Evolutionary conservation across 2,113 vertebrate species (phyloP), one percentile per base, ranked within the genome.

Genomic region (Platycercus adscitus): DNA sequence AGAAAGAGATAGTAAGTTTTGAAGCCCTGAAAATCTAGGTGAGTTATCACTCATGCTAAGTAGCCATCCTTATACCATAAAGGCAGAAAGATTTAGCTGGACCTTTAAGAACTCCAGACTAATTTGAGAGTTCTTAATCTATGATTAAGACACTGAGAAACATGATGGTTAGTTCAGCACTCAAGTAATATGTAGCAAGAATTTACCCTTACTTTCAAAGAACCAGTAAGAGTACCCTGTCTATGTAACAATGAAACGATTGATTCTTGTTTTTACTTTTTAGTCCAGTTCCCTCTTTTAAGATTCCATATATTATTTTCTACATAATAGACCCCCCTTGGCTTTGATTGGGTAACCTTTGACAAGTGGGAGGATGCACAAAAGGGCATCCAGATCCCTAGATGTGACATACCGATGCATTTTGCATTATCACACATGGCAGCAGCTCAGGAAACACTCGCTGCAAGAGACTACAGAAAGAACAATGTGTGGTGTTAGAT

Each of bases 401-500:
- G 68, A 92, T 82, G 61, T 14, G 29, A 70, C 46, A 68, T 8
- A 49, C 65, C 65, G 49, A 79, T 72, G 61, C 64, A 90, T 76
- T 96, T 77, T 81, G 55, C 47, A 46, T 72, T 66, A 87, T 73
- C 71, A 89, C 52, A 78, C 50, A 60, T 52, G 73, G 66, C 77
- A 86, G 80, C 49, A 92, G 43, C 60, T 89, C 78, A 86, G 77
- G 60, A 76, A 91, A 89, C 8, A 63, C 56, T 79, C 61, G 39
- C 55, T 92, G 61, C 49, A 81, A 85, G 37, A 80, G 31, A n/a
- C 80, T 73, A 69, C 43, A 71, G 61, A 86, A 66, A 78, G 85
- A 96, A 97, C 91, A 97, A 69, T 90, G 86, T n/a, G 20, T 53
- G 6, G 49, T 49, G 63, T 95, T 81, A 91, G 83, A 94, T 44